Evolutionary conservation across 2,888 invertebrate species (phyloP), one percentile per base, ranked within the genome.

Genomic region (Parnassius glacialis): DNA sequence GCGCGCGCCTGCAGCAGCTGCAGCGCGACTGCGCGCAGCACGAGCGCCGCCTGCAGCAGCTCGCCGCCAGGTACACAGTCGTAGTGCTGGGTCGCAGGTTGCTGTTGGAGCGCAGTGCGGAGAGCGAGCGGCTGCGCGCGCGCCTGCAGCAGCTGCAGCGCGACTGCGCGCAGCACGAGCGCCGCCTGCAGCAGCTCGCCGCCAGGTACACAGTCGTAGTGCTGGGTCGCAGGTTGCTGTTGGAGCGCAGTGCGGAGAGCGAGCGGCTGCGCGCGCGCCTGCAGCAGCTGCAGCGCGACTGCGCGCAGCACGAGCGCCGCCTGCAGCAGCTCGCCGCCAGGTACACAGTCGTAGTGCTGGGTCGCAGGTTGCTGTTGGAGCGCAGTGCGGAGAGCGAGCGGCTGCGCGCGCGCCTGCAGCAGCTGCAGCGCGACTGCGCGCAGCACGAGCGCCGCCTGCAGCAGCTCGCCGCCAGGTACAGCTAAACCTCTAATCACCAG

Each of bases 151-250:
- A 83, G 2, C 80, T 95, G 53, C 87, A 84, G 1, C 94, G 93
- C 67, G 96, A 97, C 58, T 96, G 96, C 78, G 93, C 92, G 68
- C 76, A 80, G 2, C 74, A 95, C 34, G 97, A 97, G 70, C 95
- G 94, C 74, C 96, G 96, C 79, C 85, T 95, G 62, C 89, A 93
- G 1, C 92, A 93, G 50, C 92, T 95, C 70, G 92, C 90, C 64
- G 79, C 84, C 64, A 96, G 95, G 93, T 94, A 16, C 16, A 68
- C 69, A 45, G 45, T 12, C 3, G 45, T 12, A 11, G 45, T 7
- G 45, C 45, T 16, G 16, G 16, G 16, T 16, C 16, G 16, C 16
- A 92, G 93, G 45, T 70, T 93, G 34, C 92, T 93, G 77, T 71
- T 92, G 61, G 81, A 86, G n/a, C 80, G 80, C 59, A 64, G 65